These are phyloP conservation scores for Eidolon helvum DNA, from an alignment of 2,113 vertebrate genomes.

Conservation along the genomic window DNA sequence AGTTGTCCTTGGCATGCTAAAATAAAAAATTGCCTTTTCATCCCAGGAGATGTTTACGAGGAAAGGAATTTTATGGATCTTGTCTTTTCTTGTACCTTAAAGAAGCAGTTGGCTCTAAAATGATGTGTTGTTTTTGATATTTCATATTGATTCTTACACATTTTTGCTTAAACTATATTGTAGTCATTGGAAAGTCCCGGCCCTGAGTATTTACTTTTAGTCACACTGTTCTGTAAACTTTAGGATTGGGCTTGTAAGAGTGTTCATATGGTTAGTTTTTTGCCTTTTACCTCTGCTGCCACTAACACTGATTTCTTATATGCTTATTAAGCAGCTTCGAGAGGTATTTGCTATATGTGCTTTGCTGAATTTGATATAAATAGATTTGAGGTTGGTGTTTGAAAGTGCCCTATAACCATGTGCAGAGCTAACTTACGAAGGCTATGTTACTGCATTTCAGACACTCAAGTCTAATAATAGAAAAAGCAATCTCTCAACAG, in stretches of 20 bases:
- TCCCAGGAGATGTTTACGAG: neutral
- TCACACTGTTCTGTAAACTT: neutral
- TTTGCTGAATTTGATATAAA: neutral
- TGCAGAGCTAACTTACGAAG: neutral
- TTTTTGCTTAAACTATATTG: neutral
- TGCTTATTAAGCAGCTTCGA: neutral
- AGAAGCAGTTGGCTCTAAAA: neutral
- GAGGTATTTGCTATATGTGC: neutral
- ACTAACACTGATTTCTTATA: neutral
- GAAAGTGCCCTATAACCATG: neutral
- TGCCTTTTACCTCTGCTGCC: neutral
- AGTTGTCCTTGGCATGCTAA: neutral
- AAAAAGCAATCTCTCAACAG: neutral
- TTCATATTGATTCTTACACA: neutral
- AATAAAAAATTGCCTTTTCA: neutral
- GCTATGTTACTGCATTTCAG: neutral
- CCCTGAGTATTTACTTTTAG: neutral
- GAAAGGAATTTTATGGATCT: neutral
- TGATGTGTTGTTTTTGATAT: neutral
- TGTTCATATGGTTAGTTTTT: neutral
- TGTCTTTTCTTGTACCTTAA: neutral
- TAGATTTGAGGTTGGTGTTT: neutral
- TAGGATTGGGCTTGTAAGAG: neutral
- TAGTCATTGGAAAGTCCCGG: neutral
- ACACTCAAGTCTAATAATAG: constrained; percentile 16